phyloP scores from a whole-genome alignment of 2,888 invertebrate species.

The Xestia sexstrigata region DNA sequence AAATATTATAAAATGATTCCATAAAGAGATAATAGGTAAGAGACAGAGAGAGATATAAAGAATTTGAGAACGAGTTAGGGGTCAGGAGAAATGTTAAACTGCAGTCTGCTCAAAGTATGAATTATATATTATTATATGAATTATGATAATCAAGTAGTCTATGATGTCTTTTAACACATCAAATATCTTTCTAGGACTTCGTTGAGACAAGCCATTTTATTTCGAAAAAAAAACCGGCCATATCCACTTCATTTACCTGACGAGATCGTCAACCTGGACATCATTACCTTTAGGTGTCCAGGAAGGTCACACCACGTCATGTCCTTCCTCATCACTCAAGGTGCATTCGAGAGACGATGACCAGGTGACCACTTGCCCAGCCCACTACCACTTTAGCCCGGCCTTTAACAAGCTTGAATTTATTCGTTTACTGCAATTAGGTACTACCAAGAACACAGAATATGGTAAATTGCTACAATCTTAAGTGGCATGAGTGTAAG shows the following conservation, averaged over 20 bases:
- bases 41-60: not conserved
- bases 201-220: not conserved
- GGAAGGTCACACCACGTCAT: not conserved
- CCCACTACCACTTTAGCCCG: conserved; percentile 32
- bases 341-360: conserved; percentile 19
- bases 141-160: not conserved
- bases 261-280: not conserved
- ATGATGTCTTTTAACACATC: not conserved
- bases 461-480: conserved; percentile 41
- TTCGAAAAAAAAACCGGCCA: not conserved
- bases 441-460: conserved; percentile 33
- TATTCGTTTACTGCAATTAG: conserved; percentile 32
- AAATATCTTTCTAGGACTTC: too few relatives aligned
- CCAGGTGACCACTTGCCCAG: conserved; percentile 20
- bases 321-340: conserved; percentile 10
- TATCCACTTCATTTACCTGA: not conserved
- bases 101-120: not conserved
- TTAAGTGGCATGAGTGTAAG: conserved; percentile 30
- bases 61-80: not conserved
- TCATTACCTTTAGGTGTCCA: not conserved
- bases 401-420: conserved; percentile 39
- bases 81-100: not conserved
- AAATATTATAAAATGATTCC: not conserved
- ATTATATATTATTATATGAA: too few relatives aligned
- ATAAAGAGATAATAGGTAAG: not conserved